These are phyloP conservation scores for Invenusta paracnida DNA, from an alignment of 2,888 invertebrate species.

Conservation along the genomic window DNA sequence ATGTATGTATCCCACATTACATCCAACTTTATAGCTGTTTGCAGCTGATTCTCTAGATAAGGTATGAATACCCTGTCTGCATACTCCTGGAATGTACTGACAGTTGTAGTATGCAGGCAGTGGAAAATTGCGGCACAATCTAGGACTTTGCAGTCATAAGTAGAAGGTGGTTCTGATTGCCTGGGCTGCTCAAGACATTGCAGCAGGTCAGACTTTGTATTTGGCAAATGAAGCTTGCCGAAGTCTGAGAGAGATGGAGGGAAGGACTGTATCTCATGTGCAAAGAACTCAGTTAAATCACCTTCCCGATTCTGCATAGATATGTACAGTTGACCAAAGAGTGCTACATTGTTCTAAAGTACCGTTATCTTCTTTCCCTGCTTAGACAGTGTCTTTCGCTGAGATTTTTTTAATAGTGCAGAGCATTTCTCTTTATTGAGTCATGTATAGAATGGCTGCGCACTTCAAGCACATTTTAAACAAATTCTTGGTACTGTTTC, in stretches of 20 bases:
- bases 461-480: not conserved
- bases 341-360: conserved; percentile 42
- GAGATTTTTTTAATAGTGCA: not conserved
- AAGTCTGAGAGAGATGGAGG: conserved; percentile 38
- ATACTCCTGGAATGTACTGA: conserved; percentile 4
- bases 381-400: conserved; percentile 20
- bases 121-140: not conserved
- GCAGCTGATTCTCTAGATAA: conserved; percentile 17
- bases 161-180: conserved; percentile 11
- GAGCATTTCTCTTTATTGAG: not conserved
- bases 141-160: not conserved
- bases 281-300: conserved; percentile 44
- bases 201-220: conserved; percentile 31
- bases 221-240: conserved; percentile 38
- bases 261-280: conserved; percentile 40
- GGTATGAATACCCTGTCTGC: conserved; percentile 19
- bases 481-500: not conserved
- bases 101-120: not conserved
- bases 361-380: conserved; percentile 31
- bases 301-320: conserved; percentile 34
- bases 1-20: not conserved
- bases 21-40: not conserved
- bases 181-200: conserved; percentile 14
- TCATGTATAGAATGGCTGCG: not conserved
- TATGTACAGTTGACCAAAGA: conserved; percentile 42